Evolutionary conservation across 2,888 invertebrate species (phyloP), one percentile per base, ranked within the genome.

Genomic region (Aelia acuminata): DNA sequence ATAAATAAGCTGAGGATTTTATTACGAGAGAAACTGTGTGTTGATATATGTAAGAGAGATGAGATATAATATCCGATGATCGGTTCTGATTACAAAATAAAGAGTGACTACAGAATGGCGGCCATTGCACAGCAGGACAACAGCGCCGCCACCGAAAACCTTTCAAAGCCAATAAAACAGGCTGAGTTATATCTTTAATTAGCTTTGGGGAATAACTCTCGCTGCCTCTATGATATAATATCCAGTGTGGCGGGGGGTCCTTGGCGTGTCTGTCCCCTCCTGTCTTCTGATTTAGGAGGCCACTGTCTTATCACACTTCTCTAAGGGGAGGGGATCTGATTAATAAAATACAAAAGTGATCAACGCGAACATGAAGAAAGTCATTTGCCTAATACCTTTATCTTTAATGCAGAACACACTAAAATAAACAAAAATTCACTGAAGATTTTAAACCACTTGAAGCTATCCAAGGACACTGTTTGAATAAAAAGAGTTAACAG

Each of bases 141-240:
- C 80, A 80, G 80, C 80, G 80, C 43, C 4, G 15, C n/a, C 80
- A n/a, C 80, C 80, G 43, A 80, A 70, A 80, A 80, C 80, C 75
- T 43, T 80, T 80, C 80, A 43, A n/a, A 47, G n/a, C 80, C 43
- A 80, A 80, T 80, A 80, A 80, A 43, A 47, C 80, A 80, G 80
- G 3, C 43, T 80, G n/a, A n/a, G 43, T 22, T 80, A 43, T 43
- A n/a, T 43, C 43, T 80, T 80, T 80, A 80, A 80, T 80, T 80
- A 80, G 43, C 43, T 22, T 1, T n/a, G 11, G 35, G 43, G 8
- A n/a, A 80, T 80, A 80, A 43, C 39, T 80, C 43, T n/a, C 0
- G 2, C 31, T 18, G 43, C 13, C 80, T 43, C 43, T 80, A 47
- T 80, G 80, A 70, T 70, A 35, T 31, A 70, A 13, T 2, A 13